These are phyloP conservation scores for Mustela lutreola DNA, from an alignment of 2,113 vertebrate genomes.

Conservation along the genomic window DNA sequence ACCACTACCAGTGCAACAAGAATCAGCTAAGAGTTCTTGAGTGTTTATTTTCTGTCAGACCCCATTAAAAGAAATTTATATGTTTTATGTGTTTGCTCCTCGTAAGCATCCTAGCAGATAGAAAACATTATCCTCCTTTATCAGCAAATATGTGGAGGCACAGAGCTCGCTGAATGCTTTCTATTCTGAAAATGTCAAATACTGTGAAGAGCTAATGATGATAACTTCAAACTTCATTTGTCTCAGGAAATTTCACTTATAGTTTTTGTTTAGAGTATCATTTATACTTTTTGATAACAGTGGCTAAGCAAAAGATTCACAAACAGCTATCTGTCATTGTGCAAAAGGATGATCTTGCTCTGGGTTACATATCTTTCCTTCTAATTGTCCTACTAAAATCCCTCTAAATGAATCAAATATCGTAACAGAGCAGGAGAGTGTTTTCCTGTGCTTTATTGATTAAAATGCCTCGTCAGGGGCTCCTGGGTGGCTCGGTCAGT, in stretches of 20 bases:
- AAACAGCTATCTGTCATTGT: neutral
- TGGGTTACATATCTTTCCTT: neutral
- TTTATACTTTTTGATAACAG: neutral
- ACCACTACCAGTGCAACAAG: neutral
- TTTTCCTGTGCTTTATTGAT: neutral
- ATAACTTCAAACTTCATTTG: slow-evolving; percentile 15
- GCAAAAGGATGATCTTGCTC: neutral
- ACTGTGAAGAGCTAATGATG: neutral
- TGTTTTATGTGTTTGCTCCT: neutral
- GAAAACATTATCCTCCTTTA: neutral
- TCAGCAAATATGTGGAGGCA: neutral
- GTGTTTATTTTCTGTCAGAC: neutral
- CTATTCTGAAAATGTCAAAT: neutral
- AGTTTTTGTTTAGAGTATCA: neutral
- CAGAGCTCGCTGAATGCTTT: neutral
- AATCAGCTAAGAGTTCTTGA: neutral
- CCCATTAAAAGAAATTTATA: neutral
- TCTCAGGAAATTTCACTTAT: neutral
- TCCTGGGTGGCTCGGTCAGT: neutral
- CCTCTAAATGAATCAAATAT: neutral
- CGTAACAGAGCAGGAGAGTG: neutral
- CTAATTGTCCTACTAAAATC: slow-evolving; percentile 29
- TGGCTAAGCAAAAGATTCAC: neutral
- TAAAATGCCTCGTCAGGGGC: slow-evolving; percentile 38
- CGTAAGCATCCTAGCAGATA: neutral